A percentile compares a stretch with the other conserved stretches of the same genome.
These are phyloP conservation scores for Siphamia tubifer DNA, from an alignment of 2,113 vertebrate genomes.

Conservation along the genomic window DNA sequence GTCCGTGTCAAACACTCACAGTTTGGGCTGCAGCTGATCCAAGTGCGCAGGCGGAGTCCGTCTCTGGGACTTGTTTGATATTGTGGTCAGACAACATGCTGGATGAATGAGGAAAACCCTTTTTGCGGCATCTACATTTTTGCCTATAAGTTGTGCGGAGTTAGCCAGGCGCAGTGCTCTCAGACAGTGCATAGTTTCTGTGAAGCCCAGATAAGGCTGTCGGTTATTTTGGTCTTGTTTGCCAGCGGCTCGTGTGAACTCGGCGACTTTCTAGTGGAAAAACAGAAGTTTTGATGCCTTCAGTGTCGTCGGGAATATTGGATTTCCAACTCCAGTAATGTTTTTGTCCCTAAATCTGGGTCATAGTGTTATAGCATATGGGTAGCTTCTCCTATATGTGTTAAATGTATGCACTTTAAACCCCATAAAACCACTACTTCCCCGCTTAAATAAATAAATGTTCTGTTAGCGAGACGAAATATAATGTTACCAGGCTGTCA, in stretches of 20 bases:
- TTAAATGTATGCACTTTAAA: no score
- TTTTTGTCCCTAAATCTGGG: no score
- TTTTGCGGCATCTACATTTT: constrained; percentile 16
- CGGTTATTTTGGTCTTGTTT: not conserved
- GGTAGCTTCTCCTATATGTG: no score
- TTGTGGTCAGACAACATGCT: constrained; percentile 6
- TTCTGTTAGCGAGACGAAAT: no score
- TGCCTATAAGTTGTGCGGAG: constrained; percentile 21
- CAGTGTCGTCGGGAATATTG: constrained; percentile 5
- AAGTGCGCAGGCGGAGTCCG: not conserved
- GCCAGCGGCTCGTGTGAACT: not conserved
- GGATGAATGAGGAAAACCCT: constrained; percentile 22
- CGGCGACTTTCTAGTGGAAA: not conserved
- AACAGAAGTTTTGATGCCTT: constrained; percentile 17
- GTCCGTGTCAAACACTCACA: constrained; percentile 31
- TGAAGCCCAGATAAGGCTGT: not conserved
- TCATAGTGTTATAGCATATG: not conserved
- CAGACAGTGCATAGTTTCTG: constrained; percentile 54
- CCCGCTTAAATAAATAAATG: no score
- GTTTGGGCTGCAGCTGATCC: constrained; percentile 22
- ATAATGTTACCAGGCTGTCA: not conserved
- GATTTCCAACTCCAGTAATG: rapidly evolving
- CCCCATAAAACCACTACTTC: no score
- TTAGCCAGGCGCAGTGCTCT: constrained; percentile 40
- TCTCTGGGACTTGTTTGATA: not conserved